Evolutionary conservation across 2,113 vertebrate species (phyloP), one percentile per base, ranked within the genome.

Genomic region (Cololabis saira): DNA sequence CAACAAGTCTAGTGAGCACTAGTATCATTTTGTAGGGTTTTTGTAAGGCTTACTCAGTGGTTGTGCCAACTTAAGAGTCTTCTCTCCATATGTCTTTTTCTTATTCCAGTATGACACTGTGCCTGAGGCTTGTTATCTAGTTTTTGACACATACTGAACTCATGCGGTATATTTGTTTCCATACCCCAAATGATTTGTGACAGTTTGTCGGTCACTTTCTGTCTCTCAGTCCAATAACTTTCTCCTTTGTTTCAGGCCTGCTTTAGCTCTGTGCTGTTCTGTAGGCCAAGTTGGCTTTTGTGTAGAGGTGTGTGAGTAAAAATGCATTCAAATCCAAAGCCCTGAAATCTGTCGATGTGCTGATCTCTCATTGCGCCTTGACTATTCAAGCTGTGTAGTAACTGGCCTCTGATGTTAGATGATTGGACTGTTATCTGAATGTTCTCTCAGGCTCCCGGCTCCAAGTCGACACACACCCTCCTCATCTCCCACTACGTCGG

Each of bases 281-380:
- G 80, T 92, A 90, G 87, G 75, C 83, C 84, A 85, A 88, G 83
- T 89, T 91, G 82, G 86, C 90, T 94, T 94, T 94, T 95, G 93
- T 95, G 81, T 95, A 95, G 96, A 93, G 94, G 95, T 96, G 95
- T 98, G 95, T 98, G 96, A 97, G 96, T 99, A 98, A 98, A 98
- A 98, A 98, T 99, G 97, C 97, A 99, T 99, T 99, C 96, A 96
- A 97, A 96, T 96, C 95, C 93, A 95, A 95, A 96, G 88, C 95
- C 95, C 87, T 80, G 94, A 96, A 93, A 94, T 94, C 93, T 94
- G 76, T 89, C 75, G 60, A 81, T 94, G 92, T 89, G 84, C 89
- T 76, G 85, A 87, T 94, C 94, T 95, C 93, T 95, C 94, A 62
- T 93, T 95, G 93, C 95, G 94, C 95, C 94, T 94, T 93, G 95